Conservation (phyloP, 1,140 invertebrate genomes). For the Bilobella aurantiaca region DNA sequence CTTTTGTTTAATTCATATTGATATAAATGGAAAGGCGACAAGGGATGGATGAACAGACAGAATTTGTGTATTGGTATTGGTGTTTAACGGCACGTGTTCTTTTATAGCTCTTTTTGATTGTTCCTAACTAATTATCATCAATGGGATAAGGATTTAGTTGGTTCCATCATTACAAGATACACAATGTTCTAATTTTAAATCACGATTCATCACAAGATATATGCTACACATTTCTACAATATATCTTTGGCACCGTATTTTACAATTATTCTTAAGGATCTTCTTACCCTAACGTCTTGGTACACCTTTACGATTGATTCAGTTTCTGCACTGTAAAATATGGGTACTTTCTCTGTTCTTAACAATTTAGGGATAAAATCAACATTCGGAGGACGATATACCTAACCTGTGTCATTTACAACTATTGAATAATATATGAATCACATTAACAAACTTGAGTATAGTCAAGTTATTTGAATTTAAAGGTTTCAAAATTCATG, state of each 20-base stretch:
- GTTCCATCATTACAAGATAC: not conserved
- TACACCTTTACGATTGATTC: not conserved
- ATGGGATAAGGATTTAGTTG: not conserved
- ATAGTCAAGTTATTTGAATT: too few relatives aligned
- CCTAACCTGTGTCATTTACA: too few relatives aligned
- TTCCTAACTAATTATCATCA: not conserved
- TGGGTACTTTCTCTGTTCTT: too few relatives aligned
- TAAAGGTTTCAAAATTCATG: too few relatives aligned
- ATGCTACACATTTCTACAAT: not conserved
- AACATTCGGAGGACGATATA: too few relatives aligned
- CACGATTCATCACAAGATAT: not conserved
- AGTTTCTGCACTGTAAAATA: not conserved
- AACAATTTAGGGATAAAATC: too few relatives aligned
- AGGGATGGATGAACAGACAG: too few relatives aligned
- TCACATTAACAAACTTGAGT: too few relatives aligned
- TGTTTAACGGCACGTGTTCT: not conserved
- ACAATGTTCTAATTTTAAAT: not conserved
- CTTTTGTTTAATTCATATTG: too few relatives aligned
- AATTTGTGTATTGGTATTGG: too few relatives aligned
- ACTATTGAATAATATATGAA: too few relatives aligned
- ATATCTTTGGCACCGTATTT: not conserved
- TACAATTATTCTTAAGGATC: not conserved
- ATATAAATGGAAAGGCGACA: too few relatives aligned
- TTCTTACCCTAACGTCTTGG: not conserved
- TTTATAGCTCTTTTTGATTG: not conserved